Evolutionary conservation across 2,888 invertebrate genomes (phyloP).

Genomic region (Melanchra persicariae): DNA sequence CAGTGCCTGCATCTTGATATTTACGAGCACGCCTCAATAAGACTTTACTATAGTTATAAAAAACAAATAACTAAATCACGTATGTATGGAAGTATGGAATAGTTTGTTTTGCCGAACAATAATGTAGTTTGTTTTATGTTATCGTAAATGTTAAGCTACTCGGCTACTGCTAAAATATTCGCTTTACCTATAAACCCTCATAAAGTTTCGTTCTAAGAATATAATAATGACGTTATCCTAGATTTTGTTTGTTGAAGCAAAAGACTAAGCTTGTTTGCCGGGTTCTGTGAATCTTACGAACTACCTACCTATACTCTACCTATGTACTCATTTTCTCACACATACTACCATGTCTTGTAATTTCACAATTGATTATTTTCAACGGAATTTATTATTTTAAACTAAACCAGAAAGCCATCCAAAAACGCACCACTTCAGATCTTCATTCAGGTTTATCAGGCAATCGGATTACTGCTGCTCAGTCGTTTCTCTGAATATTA

Average conservation of each 20-base stretch:
- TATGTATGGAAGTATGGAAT: constrained; percentile 13
- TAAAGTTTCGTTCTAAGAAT: constrained; percentile 33
- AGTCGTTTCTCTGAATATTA: constrained; percentile 54
- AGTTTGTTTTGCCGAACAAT: constrained; percentile 26
- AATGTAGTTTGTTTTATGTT: constrained; percentile 40
- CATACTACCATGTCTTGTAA: neutral
- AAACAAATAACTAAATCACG: constrained; percentile 32
- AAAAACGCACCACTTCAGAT: constrained; percentile 38
- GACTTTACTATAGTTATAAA: constrained; percentile 35
- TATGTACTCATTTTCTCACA: neutral
- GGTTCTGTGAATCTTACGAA: neutral
- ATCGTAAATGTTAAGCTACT: constrained; percentile 38
- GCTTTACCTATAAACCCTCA: constrained; percentile 25
- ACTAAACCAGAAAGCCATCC: constrained; percentile 16
- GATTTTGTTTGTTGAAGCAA: constrained; percentile 18
- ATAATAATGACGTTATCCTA: constrained; percentile 35
- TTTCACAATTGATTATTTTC: neutral
- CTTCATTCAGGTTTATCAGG: constrained; percentile 54
- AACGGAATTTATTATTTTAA: neutral
- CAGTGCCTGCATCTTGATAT: constrained; percentile 49
- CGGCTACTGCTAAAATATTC: constrained; percentile 36
- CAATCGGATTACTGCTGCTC: constrained; percentile 58
- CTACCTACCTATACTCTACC: neutral
- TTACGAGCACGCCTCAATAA: constrained; percentile 43
- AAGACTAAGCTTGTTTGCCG: constrained; percentile 1